These are phyloP conservation scores for Watsonalla cultraria DNA, from an alignment of 2,888 invertebrate genomes.

Conservation along the genomic window DNA sequence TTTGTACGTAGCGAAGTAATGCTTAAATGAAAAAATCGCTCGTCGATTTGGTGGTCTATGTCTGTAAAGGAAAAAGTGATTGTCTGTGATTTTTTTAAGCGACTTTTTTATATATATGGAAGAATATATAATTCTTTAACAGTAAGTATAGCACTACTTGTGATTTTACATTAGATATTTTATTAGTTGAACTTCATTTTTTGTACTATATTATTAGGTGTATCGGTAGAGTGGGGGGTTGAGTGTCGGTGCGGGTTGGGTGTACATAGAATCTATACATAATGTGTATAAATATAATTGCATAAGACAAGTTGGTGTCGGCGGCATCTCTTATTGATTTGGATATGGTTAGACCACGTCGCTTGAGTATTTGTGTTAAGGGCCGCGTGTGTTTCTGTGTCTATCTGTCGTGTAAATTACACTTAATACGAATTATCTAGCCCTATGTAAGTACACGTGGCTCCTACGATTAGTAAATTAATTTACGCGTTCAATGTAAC, in stretches of 20 bases:
- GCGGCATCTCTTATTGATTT: constrained; percentile 39
- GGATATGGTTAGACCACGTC: constrained; percentile 68
- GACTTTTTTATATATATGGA: constrained; percentile 78
- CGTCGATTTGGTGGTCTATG: constrained; percentile 74
- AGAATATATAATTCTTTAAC: constrained; percentile 75
- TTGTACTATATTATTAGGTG: constrained; percentile 60
- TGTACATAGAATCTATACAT: constrained; percentile 54
- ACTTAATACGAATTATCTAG: constrained; percentile 55
- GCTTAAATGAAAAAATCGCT: constrained; percentile 67
- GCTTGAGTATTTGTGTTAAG: constrained; percentile 42
- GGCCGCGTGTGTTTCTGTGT: constrained; percentile 41
- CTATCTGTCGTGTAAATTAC: constrained; percentile 34
- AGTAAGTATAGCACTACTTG: constrained; percentile 79
- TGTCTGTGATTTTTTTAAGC: constrained; percentile 81
- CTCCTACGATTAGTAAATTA: constrained; percentile 55
- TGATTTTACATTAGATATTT: constrained; percentile 76
- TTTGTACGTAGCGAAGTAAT: constrained; percentile 76
- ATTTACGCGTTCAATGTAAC: constrained; percentile 52
- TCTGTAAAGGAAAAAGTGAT: constrained; percentile 77
- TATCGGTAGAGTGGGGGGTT: constrained; percentile 49
- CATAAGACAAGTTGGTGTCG: constrained; percentile 31
- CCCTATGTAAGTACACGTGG: constrained; percentile 42
- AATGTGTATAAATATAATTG: constrained; percentile 40
- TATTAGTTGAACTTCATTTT: constrained; percentile 69
- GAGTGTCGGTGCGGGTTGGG: constrained; percentile 61